These are phyloP conservation scores for Lathamus discolor DNA, from an alignment of 2,113 vertebrate species.

Conservation along the genomic window DNA sequence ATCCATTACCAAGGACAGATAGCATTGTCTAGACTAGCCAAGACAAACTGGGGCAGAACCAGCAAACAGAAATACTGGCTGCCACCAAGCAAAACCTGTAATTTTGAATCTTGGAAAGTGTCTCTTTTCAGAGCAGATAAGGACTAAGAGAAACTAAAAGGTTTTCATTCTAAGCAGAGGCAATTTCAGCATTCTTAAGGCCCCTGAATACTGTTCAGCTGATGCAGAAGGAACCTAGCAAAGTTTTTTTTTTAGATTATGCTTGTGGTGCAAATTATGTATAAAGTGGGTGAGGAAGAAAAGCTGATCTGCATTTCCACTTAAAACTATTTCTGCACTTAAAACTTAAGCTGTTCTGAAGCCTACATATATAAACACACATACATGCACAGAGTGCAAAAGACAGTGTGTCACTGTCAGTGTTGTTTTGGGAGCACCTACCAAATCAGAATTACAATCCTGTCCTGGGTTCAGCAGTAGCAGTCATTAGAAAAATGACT, in stretches of 20 bases:
- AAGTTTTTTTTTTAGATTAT: conserved; percentile 32
- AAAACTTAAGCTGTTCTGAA: neutral
- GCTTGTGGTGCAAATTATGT: conserved; percentile 39
- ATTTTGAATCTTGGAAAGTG: neutral
- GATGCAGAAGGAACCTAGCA: conserved; percentile 26
- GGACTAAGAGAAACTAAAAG: neutral
- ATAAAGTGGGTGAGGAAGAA: conserved; percentile 28
- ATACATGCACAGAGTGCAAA: neutral
- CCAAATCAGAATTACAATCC: neutral
- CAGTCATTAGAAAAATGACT: too few relatives aligned
- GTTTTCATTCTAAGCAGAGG: neutral
- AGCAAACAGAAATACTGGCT: neutral
- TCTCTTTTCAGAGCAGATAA: neutral
- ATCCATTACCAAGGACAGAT: neutral
- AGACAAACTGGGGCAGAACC: neutral
- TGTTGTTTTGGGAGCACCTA: neutral
- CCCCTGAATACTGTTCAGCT: neutral
- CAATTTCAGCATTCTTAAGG: neutral
- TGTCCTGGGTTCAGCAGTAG: too few relatives aligned
- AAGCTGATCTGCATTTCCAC: conserved; percentile 38
- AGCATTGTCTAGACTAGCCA: neutral
- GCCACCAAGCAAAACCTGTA: neutral
- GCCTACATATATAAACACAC: neutral
- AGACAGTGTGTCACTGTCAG: neutral
- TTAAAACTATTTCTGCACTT: neutral